phyloP scores from a whole-genome alignment of 1,140 invertebrate species.

The Leptinotarsa texana region DNA sequence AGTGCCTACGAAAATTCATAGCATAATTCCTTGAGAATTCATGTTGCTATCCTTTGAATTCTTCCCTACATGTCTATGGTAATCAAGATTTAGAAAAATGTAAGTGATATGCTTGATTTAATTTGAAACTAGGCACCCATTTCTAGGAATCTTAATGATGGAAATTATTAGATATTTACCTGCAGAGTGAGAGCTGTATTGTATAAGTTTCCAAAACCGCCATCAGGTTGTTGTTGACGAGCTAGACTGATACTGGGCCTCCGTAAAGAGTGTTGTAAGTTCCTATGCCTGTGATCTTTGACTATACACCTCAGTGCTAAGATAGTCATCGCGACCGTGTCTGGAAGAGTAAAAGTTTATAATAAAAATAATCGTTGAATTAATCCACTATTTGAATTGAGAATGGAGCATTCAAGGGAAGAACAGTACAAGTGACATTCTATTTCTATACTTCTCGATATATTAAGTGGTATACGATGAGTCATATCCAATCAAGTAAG shows the following conservation, averaged over 20 bases:
- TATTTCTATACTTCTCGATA: too few relatives aligned
- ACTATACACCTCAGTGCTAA: conserved; percentile 81
- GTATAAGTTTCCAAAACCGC: conserved; percentile 80
- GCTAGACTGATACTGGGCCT: conserved; percentile 74
- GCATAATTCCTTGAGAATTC: neutral
- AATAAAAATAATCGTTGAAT: too few relatives aligned
- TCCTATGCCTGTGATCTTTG: conserved; percentile 79
- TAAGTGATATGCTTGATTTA: too few relatives aligned
- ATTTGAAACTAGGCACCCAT: too few relatives aligned
- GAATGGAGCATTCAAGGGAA: neutral
- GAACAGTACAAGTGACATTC: neutral
- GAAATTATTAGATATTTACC: conserved; percentile 48
- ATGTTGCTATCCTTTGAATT: too few relatives aligned
- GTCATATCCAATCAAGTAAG: neutral
- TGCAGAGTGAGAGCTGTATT: conserved; percentile 80
- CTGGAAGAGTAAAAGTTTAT: conserved; percentile 55
- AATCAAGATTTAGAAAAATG: too few relatives aligned
- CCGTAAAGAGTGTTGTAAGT: conserved; percentile 75
- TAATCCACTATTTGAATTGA: too few relatives aligned
- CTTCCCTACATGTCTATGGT: too few relatives aligned
- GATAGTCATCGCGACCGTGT: conserved; percentile 83
- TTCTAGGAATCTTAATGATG: too few relatives aligned
- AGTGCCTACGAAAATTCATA: conserved; percentile 62
- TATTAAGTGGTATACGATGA: too few relatives aligned
- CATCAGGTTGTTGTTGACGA: conserved; percentile 75